These are phyloP conservation scores for Drosophila kuntzei DNA, from an alignment of 2,888 invertebrate species.

Conservation along the genomic window DNA sequence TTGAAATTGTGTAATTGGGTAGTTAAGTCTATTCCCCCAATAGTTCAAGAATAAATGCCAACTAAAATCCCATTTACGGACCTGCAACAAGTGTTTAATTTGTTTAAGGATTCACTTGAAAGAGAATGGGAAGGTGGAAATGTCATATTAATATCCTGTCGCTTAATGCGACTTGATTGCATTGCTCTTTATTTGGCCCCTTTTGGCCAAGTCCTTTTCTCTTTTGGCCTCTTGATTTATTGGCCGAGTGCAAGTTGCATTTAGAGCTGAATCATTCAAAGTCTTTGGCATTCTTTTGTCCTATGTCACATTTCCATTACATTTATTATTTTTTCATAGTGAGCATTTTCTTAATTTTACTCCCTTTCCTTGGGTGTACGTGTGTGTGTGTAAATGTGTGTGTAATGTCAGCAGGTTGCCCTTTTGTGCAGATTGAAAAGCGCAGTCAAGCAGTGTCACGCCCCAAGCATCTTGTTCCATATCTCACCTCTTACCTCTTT, in stretches of 20 bases:
- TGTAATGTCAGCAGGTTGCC: constrained; percentile 35
- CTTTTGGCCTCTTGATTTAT: constrained; percentile 58
- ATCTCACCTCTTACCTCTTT: neutral
- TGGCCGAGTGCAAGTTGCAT: constrained; percentile 38
- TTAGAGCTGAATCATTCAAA: constrained; percentile 27
- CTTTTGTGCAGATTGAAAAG: constrained; percentile 70
- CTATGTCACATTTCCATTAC: constrained; percentile 56
- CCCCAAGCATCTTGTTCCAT: constrained; percentile 2
- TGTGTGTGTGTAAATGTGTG: constrained; percentile 26
- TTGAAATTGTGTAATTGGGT: neutral
- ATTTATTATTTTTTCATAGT: constrained; percentile 47
- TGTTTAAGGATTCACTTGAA: neutral
- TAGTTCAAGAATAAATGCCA: neutral
- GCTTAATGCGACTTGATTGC: constrained; percentile 53
- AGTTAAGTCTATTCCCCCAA: neutral
- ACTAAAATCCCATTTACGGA: constrained; percentile 9
- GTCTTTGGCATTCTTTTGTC: neutral
- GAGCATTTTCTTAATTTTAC: constrained; percentile 63
- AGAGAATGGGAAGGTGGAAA: neutral
- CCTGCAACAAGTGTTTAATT: constrained; percentile 12
- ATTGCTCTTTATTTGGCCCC: constrained; percentile 41
- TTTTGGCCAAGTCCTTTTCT: constrained; percentile 1
- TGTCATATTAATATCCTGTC: constrained; percentile 65
- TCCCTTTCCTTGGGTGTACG: neutral
- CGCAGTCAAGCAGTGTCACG: constrained; percentile 67